A percentile compares a stretch with the other conserved stretches of the same genome.
Evolutionary conservation across 2,888 invertebrate genomes (phyloP).

Genomic region (Sminthurinus aureus): DNA sequence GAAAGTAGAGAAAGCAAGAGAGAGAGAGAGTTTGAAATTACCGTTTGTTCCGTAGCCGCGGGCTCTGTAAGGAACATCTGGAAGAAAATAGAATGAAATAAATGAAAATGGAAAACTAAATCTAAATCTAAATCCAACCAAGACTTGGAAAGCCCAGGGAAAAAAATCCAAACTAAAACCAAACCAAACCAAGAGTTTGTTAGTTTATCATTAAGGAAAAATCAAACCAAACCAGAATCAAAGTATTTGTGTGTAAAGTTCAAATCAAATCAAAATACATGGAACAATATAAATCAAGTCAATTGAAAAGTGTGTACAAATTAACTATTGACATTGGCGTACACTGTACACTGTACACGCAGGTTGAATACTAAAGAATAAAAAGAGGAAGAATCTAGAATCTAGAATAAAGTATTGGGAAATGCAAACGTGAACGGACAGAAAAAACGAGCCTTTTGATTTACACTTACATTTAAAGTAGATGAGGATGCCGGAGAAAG

Average conservation of each 20-base stretch:
- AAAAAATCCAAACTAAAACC: background rate
- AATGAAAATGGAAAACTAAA: background rate
- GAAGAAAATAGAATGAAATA: background rate
- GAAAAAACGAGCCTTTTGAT: slow-evolving; percentile 54
- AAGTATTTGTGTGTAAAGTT: no score
- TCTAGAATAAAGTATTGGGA: no score
- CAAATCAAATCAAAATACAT: no score
- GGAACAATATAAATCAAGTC: background rate
- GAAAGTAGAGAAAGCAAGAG: background rate
- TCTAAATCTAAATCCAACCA: no score
- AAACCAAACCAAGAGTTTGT: background rate
- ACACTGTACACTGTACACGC: background rate
- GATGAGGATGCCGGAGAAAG: slow-evolving; percentile 69
- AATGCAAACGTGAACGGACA: background rate
- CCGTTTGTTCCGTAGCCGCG: slow-evolving; percentile 6
- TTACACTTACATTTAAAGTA: slow-evolving; percentile 72
- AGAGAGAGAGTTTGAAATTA: background rate
- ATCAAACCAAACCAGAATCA: no score
- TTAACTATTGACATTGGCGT: background rate
- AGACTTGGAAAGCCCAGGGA: background rate
- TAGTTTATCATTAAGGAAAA: background rate
- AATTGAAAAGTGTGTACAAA: background rate
- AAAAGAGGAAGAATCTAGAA: background rate
- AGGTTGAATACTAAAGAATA: background rate
- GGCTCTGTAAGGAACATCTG: slow-evolving; percentile 10